These are phyloP conservation scores for Clarias platycephalus DNA, from an alignment of 2,797 vertebrate genomes.

Conservation along the genomic window DNA sequence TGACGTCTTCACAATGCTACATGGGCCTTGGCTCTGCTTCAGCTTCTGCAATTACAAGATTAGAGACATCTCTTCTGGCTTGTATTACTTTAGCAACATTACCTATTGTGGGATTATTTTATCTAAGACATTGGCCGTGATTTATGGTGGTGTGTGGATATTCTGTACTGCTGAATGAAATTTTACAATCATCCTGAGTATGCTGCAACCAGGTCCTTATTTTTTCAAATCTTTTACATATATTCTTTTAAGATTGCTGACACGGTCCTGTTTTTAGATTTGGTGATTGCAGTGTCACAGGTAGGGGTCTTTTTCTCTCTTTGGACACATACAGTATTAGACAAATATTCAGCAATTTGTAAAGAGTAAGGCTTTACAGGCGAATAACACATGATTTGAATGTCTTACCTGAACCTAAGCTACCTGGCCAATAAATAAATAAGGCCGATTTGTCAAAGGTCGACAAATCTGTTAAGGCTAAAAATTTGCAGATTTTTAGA, in stretches of 20 bases:
- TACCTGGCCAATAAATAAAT: too few relatives aligned
- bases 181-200: conserved; percentile 26
- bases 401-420: neutral
- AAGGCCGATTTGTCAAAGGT: too few relatives aligned
- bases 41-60: conserved; percentile 49
- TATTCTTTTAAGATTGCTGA: conserved; percentile 7
- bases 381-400: neutral
- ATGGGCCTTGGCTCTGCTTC: conserved; percentile 39
- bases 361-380: neutral
- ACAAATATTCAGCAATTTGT: conserved; percentile 1
- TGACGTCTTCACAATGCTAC: conserved; percentile 50
- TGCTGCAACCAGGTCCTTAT: conserved; percentile 13
- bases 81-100: conserved; percentile 8
- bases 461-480: too few relatives aligned
- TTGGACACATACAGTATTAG: neutral
- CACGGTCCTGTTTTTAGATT: neutral
- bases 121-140: conserved; percentile 22
- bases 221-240: neutral
- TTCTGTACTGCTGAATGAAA: conserved; percentile 1
- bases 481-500: too few relatives aligned
- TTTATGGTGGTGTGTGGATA: conserved; percentile 1
- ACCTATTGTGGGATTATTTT: conserved; percentile 22
- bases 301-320: neutral
- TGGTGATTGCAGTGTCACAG: neutral
- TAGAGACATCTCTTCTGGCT: conserved; percentile 33